phyloP scores from a whole-genome alignment of 2,113 vertebrate genomes.

The Petrocephalus zakoni region DNA sequence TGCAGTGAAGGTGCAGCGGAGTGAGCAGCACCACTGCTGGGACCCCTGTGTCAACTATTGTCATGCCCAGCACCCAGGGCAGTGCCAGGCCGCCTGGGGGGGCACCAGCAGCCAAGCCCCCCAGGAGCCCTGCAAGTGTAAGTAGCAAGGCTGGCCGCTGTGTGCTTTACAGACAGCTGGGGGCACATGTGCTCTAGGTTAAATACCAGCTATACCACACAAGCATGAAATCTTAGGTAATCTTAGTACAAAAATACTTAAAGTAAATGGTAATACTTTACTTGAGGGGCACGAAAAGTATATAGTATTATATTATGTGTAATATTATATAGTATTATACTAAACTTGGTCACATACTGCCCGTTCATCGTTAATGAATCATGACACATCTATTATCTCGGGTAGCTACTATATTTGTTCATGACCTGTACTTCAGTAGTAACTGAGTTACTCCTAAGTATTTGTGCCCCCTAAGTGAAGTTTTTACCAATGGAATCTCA shows the following conservation, averaged over 20 bases:
- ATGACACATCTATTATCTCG: neutral
- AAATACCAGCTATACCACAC: neutral
- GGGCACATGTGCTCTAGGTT: neutral
- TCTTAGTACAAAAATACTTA: neutral
- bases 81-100: slow-evolving; percentile 78
- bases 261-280: neutral
- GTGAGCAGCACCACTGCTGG: slow-evolving; percentile 81
- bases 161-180: neutral
- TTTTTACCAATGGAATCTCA: neutral
- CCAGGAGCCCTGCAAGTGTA: slow-evolving; percentile 88
- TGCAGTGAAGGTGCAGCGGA: slow-evolving; percentile 90
- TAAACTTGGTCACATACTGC: neutral
- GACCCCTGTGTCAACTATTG: slow-evolving; percentile 81
- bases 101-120: slow-evolving; percentile 62
- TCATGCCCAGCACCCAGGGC: slow-evolving; percentile 74
- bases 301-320: neutral
- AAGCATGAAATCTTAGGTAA: neutral
- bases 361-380: too few relatives aligned
- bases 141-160: slow-evolving; percentile 26
- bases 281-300: neutral
- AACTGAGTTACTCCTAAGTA: neutral
- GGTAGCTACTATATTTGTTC: neutral
- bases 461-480: neutral
- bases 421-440: neutral
- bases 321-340: neutral